A percentile compares a stretch with the other conserved stretches of the same genome.
Conservation (phyloP, 2,113 vertebrate species). For the Pseudorhombus dupliciocellatus region DNA sequence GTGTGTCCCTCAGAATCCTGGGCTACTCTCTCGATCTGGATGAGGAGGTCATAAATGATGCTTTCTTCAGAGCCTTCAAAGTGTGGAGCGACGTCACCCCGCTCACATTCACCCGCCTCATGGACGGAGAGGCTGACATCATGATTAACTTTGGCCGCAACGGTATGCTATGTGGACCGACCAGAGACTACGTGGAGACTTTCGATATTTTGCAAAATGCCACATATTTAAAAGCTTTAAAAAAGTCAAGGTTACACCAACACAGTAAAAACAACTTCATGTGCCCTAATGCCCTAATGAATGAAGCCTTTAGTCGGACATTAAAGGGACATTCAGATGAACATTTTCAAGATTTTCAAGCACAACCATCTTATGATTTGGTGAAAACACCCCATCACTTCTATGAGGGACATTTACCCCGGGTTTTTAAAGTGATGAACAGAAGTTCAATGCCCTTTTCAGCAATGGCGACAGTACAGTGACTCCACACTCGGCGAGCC, state of each 20-base stretch:
- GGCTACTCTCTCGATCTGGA: conserved; percentile 93
- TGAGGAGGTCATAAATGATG: conserved; percentile 92
- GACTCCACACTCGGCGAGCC: background rate
- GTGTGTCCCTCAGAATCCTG: conserved; percentile 85
- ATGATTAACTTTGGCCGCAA: conserved; percentile 99
- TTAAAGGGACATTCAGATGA: too few species aligned
- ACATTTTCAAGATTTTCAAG: too few species aligned
- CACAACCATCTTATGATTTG: too few species aligned
- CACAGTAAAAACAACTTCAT: too few species aligned
- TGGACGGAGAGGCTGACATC: conserved; percentile 96
- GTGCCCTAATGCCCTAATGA: too few species aligned
- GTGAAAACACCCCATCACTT: too few species aligned
- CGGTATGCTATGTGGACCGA: conserved; percentile 80
- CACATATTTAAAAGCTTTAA: background rate
- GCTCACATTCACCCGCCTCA: conserved; percentile 86
- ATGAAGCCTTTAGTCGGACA: too few species aligned
- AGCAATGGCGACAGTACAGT: conserved; percentile 5
- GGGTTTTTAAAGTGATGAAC: conserved; percentile 10
- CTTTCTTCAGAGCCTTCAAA: conserved; percentile 95
- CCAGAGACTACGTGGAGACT: background rate
- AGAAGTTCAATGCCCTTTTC: conserved; percentile 13
- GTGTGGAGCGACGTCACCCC: conserved; percentile 98
- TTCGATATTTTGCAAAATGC: background rate
- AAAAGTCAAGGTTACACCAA: too few species aligned
- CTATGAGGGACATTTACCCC: too few species aligned